phyloP scores from a whole-genome alignment of 2,797 vertebrate species.

The Platalea minor region DNA sequence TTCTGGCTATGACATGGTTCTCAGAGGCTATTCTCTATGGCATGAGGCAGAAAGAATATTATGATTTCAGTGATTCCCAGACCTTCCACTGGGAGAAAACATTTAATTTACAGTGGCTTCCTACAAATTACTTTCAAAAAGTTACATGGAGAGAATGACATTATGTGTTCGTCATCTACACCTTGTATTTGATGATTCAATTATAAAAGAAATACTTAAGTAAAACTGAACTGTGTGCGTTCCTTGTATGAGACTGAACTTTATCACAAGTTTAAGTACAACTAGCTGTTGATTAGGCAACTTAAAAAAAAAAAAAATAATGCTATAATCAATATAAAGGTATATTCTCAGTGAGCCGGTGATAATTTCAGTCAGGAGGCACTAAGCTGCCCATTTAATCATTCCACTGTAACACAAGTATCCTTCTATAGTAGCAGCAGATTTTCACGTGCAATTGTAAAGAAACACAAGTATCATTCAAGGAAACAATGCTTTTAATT shows the following conservation, averaged over 20 bases:
- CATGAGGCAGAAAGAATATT: neutral
- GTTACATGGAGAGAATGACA: neutral
- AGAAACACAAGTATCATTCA: neutral
- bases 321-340: neutral
- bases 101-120: neutral
- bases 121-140: neutral
- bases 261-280: conserved; percentile 10
- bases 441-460: neutral
- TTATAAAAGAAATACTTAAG: neutral
- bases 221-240: neutral
- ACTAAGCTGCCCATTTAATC: neutral
- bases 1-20: neutral
- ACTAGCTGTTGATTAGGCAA: conserved; percentile 32
- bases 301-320: conserved; percentile 36
- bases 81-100: neutral
- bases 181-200: neutral
- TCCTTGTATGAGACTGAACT: neutral
- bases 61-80: neutral
- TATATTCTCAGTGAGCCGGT: neutral
- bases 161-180: neutral
- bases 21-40: neutral
- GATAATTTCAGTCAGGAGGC: neutral
- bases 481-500: neutral
- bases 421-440: neutral
- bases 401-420: neutral